Evolutionary conservation across 2,888 invertebrate genomes (phyloP), one percentile per base, ranked within the genome.

Genomic region (Aphodius sticticus): DNA sequence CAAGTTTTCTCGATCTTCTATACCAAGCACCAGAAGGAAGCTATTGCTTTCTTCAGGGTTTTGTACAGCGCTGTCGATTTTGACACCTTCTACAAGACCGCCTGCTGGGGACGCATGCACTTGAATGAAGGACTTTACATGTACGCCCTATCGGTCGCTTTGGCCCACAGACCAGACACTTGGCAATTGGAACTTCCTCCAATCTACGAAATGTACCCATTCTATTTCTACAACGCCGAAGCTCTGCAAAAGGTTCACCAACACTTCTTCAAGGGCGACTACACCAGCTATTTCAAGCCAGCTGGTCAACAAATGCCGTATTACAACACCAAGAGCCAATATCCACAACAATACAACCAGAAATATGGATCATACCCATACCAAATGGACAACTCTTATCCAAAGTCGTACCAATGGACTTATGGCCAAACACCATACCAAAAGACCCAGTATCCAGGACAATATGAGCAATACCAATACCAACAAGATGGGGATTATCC

Each of bases 1-100:
- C 90, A 93, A 82, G 89, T 92, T 14, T 94, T 93, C 90, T 92
- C 93, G 16, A 90, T 92, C 86, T 92, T 91, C 86, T 90, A 93
- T 86, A 90, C 91, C 77, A 88, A 90, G 69, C 93, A 95, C 80
- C 89, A 91, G 76, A 91, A 92, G 84, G 93, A 95, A 86, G 93
- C 92, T 9, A 86, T 91, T 5, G 92, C 92, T 6, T 88, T 95
- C 26, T 94, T 93, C 89, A 92, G 94, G 86, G 89, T 94, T 78
- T 90, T 96, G 83, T 92, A 91, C 89, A 92, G 93, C 79, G 94
- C 95, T 83, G 94, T 94, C 87, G 93, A 94, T 86, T 95, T 92
- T 87, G 91, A 92, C 35, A 93, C 93, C 69, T 94, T 96, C 90
- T 91, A 92, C 87, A 92, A 92, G 83, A 93, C 93, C 12, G 94